Base-by-base conservation (phyloP, 2,113 vertebrate species). In the Erythrocercus mccallii region DNA sequence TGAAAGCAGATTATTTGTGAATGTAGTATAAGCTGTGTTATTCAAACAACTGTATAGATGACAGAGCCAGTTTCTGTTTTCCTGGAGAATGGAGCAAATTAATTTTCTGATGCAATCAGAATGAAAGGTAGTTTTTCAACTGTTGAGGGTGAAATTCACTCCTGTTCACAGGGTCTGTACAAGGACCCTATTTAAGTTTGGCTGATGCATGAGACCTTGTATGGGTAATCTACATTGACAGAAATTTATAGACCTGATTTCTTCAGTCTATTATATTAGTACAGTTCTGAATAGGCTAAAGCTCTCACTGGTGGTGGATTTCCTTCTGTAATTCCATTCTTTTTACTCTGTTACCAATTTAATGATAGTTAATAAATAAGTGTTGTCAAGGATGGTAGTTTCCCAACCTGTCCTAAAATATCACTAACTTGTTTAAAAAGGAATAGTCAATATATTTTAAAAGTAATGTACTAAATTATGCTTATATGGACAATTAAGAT, bases 201-300 rank as follows among this genome's bases (percentile, higher is more conserved):
- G 77, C 68, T 88, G 72, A 84, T 93, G 69, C 44, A 9, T 76
- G 69, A 92, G 94, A 92, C 88, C 88, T 96, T 96, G 92, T 84
- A 65, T 71, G 38, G 44, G 56, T 79, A 68, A 51, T 94, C 60
- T 88, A 53, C 65, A 53, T 1, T 86, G 95, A 92, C 45, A 20
- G 81, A 91, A 92, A 96, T 96, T 83, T 97, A 95, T 91, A 74
- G 81, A 83, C 47, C 71, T 51, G 72, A 73, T 94, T 96, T 68
- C 15, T 92, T 96, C 71, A 74, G 33, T 83, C 82, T 88, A 5
- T 88, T 94, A 40, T 69, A 83, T 86, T 84, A 88, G 44, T 60
- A 92, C 31, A 54, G n/a, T 60, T 94, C 82, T 74, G 71, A 81
- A 83, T 64, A 86, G 15, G 23, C 25, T 64, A 83, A 76, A 80